phyloP scores from a whole-genome alignment of 2,888 invertebrate genomes.

The Epistrophe grossulariae region DNA sequence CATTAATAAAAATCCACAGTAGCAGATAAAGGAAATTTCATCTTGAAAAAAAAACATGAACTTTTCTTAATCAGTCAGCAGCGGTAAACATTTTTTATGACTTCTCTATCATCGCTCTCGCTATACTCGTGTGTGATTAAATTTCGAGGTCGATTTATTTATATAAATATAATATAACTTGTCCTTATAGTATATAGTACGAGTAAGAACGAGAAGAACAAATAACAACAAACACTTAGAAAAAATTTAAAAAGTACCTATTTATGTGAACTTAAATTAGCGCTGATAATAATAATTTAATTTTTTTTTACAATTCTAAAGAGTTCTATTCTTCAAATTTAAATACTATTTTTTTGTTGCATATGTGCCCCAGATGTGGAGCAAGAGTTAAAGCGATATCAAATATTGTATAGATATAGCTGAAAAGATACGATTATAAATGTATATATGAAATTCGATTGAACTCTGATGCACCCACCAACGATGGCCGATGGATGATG shows the following conservation, averaged over 20 bases:
- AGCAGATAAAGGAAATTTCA: no score
- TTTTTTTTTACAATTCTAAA: conserved; percentile 8
- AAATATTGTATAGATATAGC: not conserved
- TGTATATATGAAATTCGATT: conserved; percentile 42
- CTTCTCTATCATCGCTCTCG: not conserved
- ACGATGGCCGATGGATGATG: not conserved
- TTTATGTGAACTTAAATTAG: conserved; percentile 31
- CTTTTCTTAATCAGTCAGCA: no score
- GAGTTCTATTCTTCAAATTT: conserved; percentile 1
- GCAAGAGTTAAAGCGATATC: not conserved
- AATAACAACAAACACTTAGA: conserved; percentile 14
- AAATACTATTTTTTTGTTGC: not conserved
- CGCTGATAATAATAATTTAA: conserved; percentile 31
- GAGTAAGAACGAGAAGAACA: conserved; percentile 3
- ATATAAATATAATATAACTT: not conserved
- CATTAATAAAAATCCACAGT: not conserved
- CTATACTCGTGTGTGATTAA: not conserved
- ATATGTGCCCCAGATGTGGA: conserved; percentile 23
- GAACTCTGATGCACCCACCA: conserved; percentile 54
- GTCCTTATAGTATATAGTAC: not conserved
- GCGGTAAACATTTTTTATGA: not conserved
- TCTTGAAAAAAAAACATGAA: no score
- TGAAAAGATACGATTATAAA: conserved; percentile 35
- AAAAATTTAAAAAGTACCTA: not conserved
- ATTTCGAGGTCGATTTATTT: not conserved